phyloP scores from a whole-genome alignment of 2,113 vertebrate genomes.

The Bucco capensis region DNA sequence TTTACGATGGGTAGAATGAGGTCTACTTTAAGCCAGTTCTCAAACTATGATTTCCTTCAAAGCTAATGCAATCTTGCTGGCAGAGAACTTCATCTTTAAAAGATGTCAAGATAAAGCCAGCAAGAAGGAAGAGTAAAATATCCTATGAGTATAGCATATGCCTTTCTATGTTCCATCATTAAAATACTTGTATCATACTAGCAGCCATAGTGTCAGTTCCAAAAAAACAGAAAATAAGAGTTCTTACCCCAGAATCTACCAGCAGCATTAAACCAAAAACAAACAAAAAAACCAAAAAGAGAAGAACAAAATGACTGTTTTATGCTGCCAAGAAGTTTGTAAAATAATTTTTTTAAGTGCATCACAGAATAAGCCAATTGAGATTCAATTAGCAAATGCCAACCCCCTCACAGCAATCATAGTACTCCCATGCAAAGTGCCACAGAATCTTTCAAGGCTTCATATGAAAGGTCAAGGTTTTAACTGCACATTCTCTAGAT shows the following conservation, averaged over 20 bases:
- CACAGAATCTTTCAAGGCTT: background rate
- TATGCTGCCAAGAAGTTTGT: background rate
- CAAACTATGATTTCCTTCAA: background rate
- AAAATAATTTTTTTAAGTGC: background rate
- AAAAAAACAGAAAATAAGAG: background rate
- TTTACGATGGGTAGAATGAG: background rate
- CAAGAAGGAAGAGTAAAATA: background rate
- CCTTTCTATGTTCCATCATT: background rate
- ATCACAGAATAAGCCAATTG: background rate
- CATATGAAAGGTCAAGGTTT: background rate
- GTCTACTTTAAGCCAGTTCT: background rate
- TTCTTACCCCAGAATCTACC: background rate
- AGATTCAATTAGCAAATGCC: background rate
- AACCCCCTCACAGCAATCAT: background rate
- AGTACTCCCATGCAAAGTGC: background rate
- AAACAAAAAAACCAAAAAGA: background rate
- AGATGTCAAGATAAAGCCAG: background rate
- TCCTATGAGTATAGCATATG: background rate
- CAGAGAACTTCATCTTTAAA: background rate
- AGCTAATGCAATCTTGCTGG: background rate
- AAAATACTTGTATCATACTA: background rate
- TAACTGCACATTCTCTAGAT: background rate
- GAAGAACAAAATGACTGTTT: background rate
- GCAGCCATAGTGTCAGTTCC: background rate
- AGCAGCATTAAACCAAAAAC: background rate